phyloP scores from a whole-genome alignment of 2,113 vertebrate genomes.

The Stercorarius parasiticus region DNA sequence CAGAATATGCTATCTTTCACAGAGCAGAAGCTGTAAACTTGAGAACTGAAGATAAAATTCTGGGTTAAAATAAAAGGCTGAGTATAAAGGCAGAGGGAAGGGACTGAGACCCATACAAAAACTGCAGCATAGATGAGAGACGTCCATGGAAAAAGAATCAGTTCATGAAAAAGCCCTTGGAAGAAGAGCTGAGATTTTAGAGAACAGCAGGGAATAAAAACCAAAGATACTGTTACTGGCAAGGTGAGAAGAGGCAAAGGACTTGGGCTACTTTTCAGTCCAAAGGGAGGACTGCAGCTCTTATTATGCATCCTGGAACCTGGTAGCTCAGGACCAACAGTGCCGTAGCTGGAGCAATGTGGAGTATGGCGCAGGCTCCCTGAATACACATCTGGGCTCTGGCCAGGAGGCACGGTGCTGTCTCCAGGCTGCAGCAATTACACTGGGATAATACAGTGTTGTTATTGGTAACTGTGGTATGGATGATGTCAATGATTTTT shows the following conservation, averaged over 20 bases:
- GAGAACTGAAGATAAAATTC: neutral
- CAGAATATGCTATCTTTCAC: neutral
- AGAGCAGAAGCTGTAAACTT: neutral
- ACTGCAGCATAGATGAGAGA: neutral
- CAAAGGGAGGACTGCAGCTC: neutral
- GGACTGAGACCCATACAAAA: neutral
- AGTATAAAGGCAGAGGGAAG: neutral
- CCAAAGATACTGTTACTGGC: neutral
- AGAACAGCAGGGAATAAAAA: neutral
- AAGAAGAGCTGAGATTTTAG: neutral
- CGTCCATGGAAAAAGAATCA: neutral
- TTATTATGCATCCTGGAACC: neutral
- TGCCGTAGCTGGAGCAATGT: neutral
- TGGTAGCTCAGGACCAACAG: neutral
- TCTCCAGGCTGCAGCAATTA: constrained; percentile 11
- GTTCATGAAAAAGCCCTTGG: neutral
- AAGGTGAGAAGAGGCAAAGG: neutral
- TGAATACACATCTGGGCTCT: neutral
- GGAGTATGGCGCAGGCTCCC: neutral
- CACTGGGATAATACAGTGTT: neutral
- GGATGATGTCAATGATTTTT: constrained; percentile 6
- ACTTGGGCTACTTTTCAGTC: neutral
- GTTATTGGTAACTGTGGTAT: constrained; percentile 4
- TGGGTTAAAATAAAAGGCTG: neutral
- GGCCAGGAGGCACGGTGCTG: neutral